These are phyloP conservation scores for Barypeithes pellucidus DNA, from an alignment of 2,888 invertebrate species.

Conservation along the genomic window DNA sequence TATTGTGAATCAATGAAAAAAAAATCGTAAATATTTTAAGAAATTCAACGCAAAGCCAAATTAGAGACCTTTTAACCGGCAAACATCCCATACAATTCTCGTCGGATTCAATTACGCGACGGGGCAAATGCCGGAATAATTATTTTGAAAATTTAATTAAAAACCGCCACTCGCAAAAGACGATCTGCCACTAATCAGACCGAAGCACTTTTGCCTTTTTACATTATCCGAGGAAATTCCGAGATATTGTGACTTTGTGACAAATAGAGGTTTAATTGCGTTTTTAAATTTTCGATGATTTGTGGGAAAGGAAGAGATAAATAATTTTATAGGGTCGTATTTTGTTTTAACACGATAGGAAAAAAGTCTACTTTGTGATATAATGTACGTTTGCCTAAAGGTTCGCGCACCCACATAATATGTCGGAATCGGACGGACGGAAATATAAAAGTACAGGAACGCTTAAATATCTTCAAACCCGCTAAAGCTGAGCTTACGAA, in stretches of 20 bases:
- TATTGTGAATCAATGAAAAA: constrained; percentile 20
- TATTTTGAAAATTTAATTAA: constrained; percentile 54
- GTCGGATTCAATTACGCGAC: constrained; percentile 49
- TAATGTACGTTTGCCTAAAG: too few species aligned
- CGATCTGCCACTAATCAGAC: constrained; percentile 47
- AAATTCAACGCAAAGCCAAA: constrained; percentile 32
- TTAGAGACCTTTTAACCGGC: constrained; percentile 22
- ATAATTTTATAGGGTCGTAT: not conserved
- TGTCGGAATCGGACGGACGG: too few species aligned
- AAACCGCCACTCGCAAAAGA: constrained; percentile 46
- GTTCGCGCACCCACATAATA: too few species aligned
- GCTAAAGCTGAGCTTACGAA: too few species aligned
- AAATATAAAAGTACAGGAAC: too few species aligned
- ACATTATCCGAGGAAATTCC: constrained; percentile 2
- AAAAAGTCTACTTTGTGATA: too few species aligned
- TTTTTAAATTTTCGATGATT: constrained; percentile 1
- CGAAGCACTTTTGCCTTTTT: constrained; percentile 34
- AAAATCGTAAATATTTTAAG: constrained; percentile 39
- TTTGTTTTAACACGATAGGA: too few species aligned
- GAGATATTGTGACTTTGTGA: constrained; percentile 5
- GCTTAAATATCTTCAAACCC: too few species aligned
- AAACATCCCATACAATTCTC: constrained; percentile 40
- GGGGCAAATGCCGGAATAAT: constrained; percentile 50
- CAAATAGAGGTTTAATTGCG: not conserved
- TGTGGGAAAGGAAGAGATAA: not conserved